Evolutionary conservation across 2,797 vertebrate genomes (phyloP).

Genomic region (Alectoris magna): DNA sequence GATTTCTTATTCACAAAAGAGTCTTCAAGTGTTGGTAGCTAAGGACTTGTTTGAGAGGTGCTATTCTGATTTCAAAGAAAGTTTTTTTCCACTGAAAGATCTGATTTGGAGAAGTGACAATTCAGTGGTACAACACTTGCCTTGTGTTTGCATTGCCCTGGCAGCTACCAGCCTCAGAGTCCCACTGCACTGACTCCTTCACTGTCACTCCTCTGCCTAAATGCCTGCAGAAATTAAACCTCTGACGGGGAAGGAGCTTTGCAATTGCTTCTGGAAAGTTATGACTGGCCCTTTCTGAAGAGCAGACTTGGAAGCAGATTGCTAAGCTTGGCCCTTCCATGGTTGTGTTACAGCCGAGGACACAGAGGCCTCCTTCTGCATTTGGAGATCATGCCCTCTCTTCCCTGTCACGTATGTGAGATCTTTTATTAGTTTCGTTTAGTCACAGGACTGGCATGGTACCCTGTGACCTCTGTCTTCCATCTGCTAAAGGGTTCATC

Average conservation of each 20-base stretch:
- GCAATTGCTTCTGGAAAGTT: background rate
- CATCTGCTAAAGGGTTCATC: background rate
- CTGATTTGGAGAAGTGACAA: background rate
- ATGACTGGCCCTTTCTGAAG: background rate
- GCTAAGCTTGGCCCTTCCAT: background rate
- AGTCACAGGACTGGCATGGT: background rate
- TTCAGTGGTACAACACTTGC: background rate
- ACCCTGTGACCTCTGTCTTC: background rate
- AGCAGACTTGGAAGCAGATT: background rate
- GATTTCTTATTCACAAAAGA: background rate
- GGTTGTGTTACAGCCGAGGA: background rate
- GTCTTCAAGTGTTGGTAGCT: background rate
- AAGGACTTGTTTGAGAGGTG: background rate
- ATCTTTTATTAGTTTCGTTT: background rate
- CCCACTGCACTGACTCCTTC: background rate
- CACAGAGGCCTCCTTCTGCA: background rate
- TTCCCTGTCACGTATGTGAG: background rate
- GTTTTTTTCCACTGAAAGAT: background rate
- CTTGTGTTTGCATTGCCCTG: background rate
- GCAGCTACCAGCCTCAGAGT: background rate
- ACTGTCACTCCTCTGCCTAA: background rate
- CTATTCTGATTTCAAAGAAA: background rate
- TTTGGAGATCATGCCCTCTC: background rate
- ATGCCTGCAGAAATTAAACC: background rate
- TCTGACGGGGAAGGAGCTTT: background rate